These are phyloP conservation scores for Chascanopsetta lugubris DNA, from an alignment of 2,113 vertebrate genomes.

Conservation along the genomic window DNA sequence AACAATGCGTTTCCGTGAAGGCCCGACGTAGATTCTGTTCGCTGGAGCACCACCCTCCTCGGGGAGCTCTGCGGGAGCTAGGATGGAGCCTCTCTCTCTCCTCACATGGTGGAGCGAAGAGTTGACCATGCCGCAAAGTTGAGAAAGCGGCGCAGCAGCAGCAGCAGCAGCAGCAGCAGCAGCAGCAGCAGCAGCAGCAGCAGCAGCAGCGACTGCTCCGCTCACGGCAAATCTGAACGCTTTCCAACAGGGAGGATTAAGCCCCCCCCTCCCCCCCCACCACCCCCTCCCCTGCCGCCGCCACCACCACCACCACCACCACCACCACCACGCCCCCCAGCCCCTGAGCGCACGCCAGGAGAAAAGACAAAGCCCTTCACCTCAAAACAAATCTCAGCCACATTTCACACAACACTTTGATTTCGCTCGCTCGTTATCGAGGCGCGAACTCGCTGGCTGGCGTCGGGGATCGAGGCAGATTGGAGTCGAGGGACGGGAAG, in stretches of 20 bases:
- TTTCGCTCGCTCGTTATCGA: slow-evolving; percentile 49
- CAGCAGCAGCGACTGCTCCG: slow-evolving; percentile 25
- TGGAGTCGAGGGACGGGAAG: slow-evolving; percentile 40
- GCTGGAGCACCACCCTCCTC: no score
- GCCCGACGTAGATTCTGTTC: no score
- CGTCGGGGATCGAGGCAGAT: slow-evolving; percentile 35
- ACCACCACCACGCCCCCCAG: no score
- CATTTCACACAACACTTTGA: slow-evolving; percentile 62
- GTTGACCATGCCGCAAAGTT: slow-evolving; percentile 32
- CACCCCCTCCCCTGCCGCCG: no score
- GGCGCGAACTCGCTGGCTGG: slow-evolving; percentile 35
- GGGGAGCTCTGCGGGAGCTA: slow-evolving; percentile 1
- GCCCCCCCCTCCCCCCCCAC: slow-evolving; percentile 41
- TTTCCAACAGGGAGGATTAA: slow-evolving; percentile 54
- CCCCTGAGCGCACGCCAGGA: slow-evolving; percentile 40
- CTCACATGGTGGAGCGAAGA: slow-evolving; percentile 12
- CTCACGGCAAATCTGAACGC: slow-evolving; percentile 60
- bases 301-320: no score
- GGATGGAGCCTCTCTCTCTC: slow-evolving; percentile 7
- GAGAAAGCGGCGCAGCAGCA: slow-evolving; percentile 42
- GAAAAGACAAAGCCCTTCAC: slow-evolving; percentile 72
- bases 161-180: slow-evolving; percentile 9
- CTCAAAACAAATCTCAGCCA: slow-evolving; percentile 62
- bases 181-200: slow-evolving; percentile 39
- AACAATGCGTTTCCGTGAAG: neutral